Conservation (phyloP, 2,797 vertebrate genomes). For the Pseudocheirus occidentalis region DNA sequence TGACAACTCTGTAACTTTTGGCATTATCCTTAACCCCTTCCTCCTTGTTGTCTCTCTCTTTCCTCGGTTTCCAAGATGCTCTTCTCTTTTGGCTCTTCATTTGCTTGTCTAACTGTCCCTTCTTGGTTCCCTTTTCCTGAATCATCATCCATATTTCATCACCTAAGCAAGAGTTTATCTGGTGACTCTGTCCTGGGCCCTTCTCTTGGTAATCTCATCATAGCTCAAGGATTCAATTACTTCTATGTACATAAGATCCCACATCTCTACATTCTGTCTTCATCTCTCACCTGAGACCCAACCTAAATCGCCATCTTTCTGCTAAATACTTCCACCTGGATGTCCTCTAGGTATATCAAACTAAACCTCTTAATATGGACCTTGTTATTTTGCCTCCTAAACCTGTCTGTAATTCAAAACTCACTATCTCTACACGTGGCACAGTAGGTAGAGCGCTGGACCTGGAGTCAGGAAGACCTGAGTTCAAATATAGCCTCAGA, state of each 20-base stretch:
- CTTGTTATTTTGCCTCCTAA: not conserved
- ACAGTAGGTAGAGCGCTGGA: not conserved
- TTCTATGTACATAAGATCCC: not conserved
- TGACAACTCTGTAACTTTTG: too few relatives aligned
- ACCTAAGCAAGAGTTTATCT: not conserved
- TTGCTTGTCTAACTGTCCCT: not conserved
- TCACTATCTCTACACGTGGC: not conserved
- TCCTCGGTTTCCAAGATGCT: not conserved
- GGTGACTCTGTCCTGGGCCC: not conserved
- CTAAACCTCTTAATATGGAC: not conserved
- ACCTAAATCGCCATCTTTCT: not conserved
- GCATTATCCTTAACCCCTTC: too few relatives aligned
- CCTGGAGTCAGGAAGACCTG: too few relatives aligned
- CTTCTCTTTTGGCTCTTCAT: not conserved
- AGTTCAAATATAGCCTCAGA: too few relatives aligned
- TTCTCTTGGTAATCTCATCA: not conserved
- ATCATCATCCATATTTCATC: not conserved
- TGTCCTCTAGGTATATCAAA: not conserved
- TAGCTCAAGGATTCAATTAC: not conserved
- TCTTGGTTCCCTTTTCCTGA: not conserved
- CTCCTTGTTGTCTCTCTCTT: not conserved
- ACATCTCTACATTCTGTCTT: not conserved
- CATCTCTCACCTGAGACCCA: not conserved
- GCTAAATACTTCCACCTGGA: not conserved
- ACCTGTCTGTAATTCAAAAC: not conserved